A percentile compares a stretch with the other conserved stretches of the same genome.
Evolutionary conservation across 2,888 invertebrate species (phyloP).

Genomic region (Catocala fraxini): DNA sequence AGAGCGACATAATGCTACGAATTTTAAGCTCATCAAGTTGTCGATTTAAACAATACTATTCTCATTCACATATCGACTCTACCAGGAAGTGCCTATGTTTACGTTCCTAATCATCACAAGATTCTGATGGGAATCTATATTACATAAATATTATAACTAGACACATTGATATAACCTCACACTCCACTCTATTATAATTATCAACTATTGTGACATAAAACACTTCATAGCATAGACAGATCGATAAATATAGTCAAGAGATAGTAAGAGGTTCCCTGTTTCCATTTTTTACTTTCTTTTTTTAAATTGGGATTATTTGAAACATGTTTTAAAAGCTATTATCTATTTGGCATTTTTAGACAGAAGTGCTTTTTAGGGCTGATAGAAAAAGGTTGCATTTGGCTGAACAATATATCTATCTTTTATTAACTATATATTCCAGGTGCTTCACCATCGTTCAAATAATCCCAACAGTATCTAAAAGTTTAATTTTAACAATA

Average conservation of each 20-base stretch:
- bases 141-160: slow-evolving; percentile 47
- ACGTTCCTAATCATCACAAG: slow-evolving; percentile 58
- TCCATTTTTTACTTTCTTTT: slow-evolving; percentile 54
- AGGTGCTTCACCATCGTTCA: slow-evolving; percentile 24
- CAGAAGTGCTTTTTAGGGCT: neutral
- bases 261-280: slow-evolving; percentile 72
- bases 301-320: slow-evolving; percentile 45
- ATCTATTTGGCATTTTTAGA: neutral
- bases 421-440: too few relatives aligned
- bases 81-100: slow-evolving; percentile 24
- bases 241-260: slow-evolving; percentile 67
- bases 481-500: slow-evolving; percentile 49
- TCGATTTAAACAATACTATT: slow-evolving; percentile 40
- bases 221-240: slow-evolving; percentile 60
- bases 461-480: slow-evolving; percentile 42
- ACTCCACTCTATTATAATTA: slow-evolving; percentile 42
- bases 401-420: too few relatives aligned
- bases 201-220: slow-evolving; percentile 38
- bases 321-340: slow-evolving; percentile 8
- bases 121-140: slow-evolving; percentile 57
- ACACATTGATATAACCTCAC: slow-evolving; percentile 54
- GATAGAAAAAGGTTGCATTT: neutral
- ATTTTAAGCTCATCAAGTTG: slow-evolving; percentile 54
- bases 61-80: slow-evolving; percentile 24
- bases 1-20: slow-evolving; percentile 35